phyloP scores from a whole-genome alignment of 2,888 invertebrate species.

The Nomada fabriciana region DNA sequence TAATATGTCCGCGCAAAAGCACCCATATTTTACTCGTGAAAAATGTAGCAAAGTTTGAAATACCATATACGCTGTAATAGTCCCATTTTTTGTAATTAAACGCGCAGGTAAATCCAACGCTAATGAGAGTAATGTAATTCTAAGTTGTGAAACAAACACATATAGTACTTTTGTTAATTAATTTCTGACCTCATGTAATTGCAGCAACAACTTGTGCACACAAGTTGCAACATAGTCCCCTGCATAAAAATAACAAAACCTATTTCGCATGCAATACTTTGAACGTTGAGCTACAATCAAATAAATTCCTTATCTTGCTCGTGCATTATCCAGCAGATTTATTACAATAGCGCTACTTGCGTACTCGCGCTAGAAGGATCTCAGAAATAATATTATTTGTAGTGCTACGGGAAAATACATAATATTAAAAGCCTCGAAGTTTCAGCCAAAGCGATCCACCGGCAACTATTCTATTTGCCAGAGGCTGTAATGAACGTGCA shows the following conservation, averaged over 20 bases:
- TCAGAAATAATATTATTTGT: background rate
- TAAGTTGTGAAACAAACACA: background rate
- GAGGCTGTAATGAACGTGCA: conserved; percentile 8
- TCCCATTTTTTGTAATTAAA: background rate
- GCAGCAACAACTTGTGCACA: background rate
- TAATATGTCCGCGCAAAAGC: background rate
- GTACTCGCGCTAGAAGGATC: too few species aligned
- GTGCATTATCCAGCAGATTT: background rate
- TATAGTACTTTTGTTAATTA: background rate
- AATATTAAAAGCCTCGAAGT: background rate
- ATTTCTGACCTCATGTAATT: background rate
- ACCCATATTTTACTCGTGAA: background rate
- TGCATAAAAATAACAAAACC: background rate
- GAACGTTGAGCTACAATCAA: background rate
- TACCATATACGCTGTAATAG: background rate
- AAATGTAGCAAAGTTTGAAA: background rate
- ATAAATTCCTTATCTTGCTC: too few species aligned
- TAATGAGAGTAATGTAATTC: background rate
- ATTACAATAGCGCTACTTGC: too few species aligned
- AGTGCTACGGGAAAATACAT: background rate
- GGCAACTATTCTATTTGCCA: background rate
- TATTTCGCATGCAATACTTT: background rate
- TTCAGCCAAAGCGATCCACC: background rate
- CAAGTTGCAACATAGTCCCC: background rate
- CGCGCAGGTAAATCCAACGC: background rate